These are phyloP conservation scores for Antedon mediterranea DNA, from an alignment of 53 echinoderm and acorn worm genomes.

Conservation along the genomic window DNA sequence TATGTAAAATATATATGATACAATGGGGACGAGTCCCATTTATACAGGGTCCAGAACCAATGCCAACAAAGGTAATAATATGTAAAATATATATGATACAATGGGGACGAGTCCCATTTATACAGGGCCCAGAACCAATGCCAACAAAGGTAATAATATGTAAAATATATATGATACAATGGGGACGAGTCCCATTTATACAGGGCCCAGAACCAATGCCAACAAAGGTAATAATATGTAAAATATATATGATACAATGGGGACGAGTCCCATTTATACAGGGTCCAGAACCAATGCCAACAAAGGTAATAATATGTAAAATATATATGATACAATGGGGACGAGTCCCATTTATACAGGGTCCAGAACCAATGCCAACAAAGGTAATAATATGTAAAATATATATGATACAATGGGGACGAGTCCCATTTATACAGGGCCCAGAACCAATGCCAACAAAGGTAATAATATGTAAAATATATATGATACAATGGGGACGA, in stretches of 20 bases:
- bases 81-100: too few species aligned
- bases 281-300: slow-evolving; percentile 35
- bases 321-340: too few species aligned
- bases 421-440: slow-evolving; percentile 78
- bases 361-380: slow-evolving; percentile 34
- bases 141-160: too few species aligned
- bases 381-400: too few species aligned
- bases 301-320: too few species aligned
- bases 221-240: too few species aligned
- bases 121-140: slow-evolving; percentile 39
- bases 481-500: slow-evolving; percentile 84
- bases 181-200: slow-evolving; percentile 93
- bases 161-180: too few species aligned
- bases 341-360: slow-evolving; percentile 77
- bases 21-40: slow-evolving; percentile 95
- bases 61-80: too few species aligned
- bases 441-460: slow-evolving; percentile 34
- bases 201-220: slow-evolving; percentile 36
- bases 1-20: too few species aligned
- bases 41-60: slow-evolving; percentile 41
- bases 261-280: slow-evolving; percentile 85
- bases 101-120: slow-evolving; percentile 93
- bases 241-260: too few species aligned
- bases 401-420: slow-evolving; percentile 84
- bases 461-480: too few species aligned